These are phyloP conservation scores for Artemia sp. DNA, from an alignment of 2,888 invertebrate genomes.

Conservation along the genomic window DNA sequence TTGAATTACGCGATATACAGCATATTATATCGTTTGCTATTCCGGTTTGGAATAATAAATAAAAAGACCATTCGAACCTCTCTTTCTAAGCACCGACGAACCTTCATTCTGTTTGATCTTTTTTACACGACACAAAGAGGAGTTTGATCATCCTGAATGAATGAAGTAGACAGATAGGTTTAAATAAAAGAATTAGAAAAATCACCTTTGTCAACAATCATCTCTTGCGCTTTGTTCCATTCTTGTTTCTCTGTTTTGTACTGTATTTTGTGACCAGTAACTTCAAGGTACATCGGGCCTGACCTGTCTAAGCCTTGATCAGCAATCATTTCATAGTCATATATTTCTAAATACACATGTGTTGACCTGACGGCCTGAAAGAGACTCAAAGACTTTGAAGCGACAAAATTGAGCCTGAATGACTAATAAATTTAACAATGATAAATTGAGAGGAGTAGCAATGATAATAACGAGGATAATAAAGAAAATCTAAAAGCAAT, in stretches of 20 bases:
- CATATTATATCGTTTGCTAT: too few species aligned
- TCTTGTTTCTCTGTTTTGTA: constrained; percentile 24
- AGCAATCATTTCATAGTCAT: constrained; percentile 29
- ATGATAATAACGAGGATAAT: constrained; percentile 7
- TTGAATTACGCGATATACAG: too few species aligned
- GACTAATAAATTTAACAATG: too few species aligned
- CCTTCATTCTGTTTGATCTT: too few species aligned
- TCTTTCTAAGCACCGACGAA: too few species aligned
- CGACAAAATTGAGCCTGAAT: too few species aligned
- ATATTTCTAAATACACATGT: constrained; percentile 33
- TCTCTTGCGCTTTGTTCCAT: constrained; percentile 24
- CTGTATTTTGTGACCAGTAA: constrained; percentile 25
- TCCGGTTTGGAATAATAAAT: too few species aligned
- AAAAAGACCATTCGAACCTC: too few species aligned
- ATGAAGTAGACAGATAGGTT: too few species aligned
- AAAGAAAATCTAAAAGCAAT: background rate
- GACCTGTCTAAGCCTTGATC: constrained; percentile 26
- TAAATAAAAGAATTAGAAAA: background rate
- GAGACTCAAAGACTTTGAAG: constrained; percentile 28
- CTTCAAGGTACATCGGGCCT: constrained; percentile 24
- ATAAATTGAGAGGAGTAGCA: constrained; percentile 26
- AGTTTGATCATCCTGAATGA: too few species aligned
- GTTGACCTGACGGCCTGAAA: constrained; percentile 1
- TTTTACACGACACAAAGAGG: too few species aligned
- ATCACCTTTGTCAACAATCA: constrained; percentile 25